Evolutionary conservation across 2,113 vertebrate species (phyloP), one percentile per base, ranked within the genome.

Genomic region (Colistium nudipinnis): DNA sequence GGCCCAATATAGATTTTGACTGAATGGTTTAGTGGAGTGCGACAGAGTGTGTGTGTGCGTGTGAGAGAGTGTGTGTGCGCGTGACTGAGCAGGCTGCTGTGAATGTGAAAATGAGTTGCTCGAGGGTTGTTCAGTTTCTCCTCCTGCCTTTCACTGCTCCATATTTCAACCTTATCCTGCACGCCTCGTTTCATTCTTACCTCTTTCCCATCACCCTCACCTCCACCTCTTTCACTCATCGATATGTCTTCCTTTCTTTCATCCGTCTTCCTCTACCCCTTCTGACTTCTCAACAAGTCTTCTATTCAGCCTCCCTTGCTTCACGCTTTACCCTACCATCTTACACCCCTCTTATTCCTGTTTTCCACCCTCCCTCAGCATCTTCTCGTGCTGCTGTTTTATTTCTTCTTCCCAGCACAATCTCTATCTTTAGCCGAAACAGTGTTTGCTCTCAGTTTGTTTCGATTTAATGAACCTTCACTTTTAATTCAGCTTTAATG

Each of bases 31-130:
- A 7, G 28, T 16, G 43, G 57, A 38, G 4, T 41, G 14, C 7
- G 1, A 25, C 47, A 33, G 44, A 4, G 19, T 53, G 57, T 69
- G 35, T 59, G 10, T 52, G 49, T 55, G 36, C 20, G n/a, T 44
- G 16, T 22, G 0, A n/a, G 30, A 24, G 30, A 43, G 16, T 35
- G 20, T n/a, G n/a, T 8, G 1, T 38, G n/a, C n/a, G n/a, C n/a
- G 19, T 74, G 62, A 56, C 25, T 33, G 47, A 67, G 36, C n/a
- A 30, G 35, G 13, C 55, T 51, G 38, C 38, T 31, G 24, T 41
- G 22, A 70, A 59, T 54, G 45, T 74, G 73, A 67, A 71, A 80
- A 80, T 64, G 36, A 80, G 41, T 25, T 61, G 61, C 59, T 27
- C 62, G 36, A 57, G 14, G 17, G 64, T 27, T 78, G 59, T 70